Evolutionary conservation across 2,113 vertebrate genomes (phyloP), one percentile per base, ranked within the genome.

Genomic region (Phycodurus eques): DNA sequence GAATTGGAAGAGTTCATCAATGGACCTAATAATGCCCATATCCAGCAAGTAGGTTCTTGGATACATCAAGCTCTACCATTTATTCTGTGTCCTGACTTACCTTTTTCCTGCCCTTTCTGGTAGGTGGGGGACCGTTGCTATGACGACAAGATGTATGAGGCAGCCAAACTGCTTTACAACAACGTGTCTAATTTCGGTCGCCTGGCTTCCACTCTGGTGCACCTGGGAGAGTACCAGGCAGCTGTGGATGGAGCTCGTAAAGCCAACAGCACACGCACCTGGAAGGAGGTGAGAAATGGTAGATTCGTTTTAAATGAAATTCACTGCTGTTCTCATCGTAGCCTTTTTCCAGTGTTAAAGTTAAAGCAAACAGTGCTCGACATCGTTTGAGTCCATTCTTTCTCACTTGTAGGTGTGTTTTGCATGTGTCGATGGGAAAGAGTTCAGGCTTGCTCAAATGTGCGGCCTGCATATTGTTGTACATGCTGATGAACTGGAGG

Each of bases 1-100:
- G 98, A 99, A 88, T 92, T 99, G 59, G 98, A 99, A 75, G 98
- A 99, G 89, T 99, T 99, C 73, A 98, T 99, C 87, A 99, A 99
- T 27, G 98, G 98, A 43, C 98, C 98, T 53, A 99, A 99, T 87
- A 99, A 99, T 9, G 98, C 98, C 82, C 98, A 99, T 68, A 99
- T 99, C 81, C 98, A 99, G 81, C 98, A 99, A 88, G 98, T 99
- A 88, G 35, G 94, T 87, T 33, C 70, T 39, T 6, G n/a, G 60
- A 39, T 19, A 0, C 47, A 43, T 62, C 13, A 47, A 12, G 5
- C n/a, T 31, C 20, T 31, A 15, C 2, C 53, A 43, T 68, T 39
- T 54, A 17, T 57, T 76, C 20, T 0, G 35, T 14, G 14, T 47
- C 57, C 31, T 74, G 19, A 8, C 2, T 64, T 22, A 42, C 12